phyloP scores from a whole-genome alignment of 2,888 invertebrate genomes.

The Acrobeloides nanus region DNA sequence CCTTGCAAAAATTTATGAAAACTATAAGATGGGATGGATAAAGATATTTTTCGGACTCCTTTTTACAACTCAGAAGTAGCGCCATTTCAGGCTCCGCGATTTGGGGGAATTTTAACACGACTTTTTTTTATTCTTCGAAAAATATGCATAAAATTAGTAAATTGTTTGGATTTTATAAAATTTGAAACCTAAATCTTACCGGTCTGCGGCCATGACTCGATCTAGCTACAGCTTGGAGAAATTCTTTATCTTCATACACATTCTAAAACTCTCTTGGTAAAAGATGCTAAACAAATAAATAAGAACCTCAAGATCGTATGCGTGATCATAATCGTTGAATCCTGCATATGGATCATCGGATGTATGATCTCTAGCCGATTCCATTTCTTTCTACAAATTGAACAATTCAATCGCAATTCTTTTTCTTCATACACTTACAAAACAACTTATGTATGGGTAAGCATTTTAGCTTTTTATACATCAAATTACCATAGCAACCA shows the following conservation, averaged over 20 bases:
- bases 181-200: constrained; percentile 54
- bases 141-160: background rate
- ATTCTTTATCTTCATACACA: constrained; percentile 67
- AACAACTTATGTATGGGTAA: too few relatives aligned
- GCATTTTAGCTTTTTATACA: too few relatives aligned
- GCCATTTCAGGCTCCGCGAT: too few relatives aligned
- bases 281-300: constrained; percentile 2
- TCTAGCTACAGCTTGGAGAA: constrained; percentile 68
- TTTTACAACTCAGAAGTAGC: too few relatives aligned
- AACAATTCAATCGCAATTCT: too few relatives aligned
- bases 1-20: too few relatives aligned
- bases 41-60: too few relatives aligned
- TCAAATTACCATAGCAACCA: too few relatives aligned
- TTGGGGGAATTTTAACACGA: too few relatives aligned
- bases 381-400: background rate
- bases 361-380: constrained; percentile 3
- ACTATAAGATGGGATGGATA: too few relatives aligned
- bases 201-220: constrained; percentile 68
- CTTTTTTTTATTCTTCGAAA: background rate
- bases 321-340: constrained; percentile 49
- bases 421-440: too few relatives aligned
- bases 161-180: background rate
- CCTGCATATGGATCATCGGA: constrained; percentile 49
- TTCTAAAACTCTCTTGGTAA: constrained; percentile 57
- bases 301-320: constrained; percentile 46